phyloP scores from a whole-genome alignment of 2,888 invertebrate genomes.

The Drosophila buzzatii region DNA sequence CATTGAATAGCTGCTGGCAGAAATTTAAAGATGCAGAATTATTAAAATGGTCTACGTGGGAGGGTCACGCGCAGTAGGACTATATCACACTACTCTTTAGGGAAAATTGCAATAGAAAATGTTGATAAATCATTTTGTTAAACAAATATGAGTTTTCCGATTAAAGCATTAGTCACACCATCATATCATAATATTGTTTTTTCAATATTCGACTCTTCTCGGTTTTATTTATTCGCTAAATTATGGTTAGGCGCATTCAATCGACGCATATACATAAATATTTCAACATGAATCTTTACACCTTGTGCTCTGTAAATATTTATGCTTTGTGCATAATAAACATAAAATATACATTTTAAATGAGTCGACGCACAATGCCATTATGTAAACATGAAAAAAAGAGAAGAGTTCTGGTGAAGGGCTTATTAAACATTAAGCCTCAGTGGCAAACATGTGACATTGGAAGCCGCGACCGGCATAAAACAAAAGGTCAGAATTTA shows the following conservation, averaged over 20 bases:
- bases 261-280: slow-evolving; percentile 22
- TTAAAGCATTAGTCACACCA: neutral
- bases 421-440: slow-evolving; percentile 22
- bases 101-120: neutral
- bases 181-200: neutral
- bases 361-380: slow-evolving; percentile 12
- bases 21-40: neutral
- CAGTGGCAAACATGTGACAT: slow-evolving; percentile 55
- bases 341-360: slow-evolving; percentile 38
- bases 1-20: neutral
- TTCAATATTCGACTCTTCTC: neutral
- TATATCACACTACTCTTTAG: neutral
- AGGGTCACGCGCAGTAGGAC: neutral
- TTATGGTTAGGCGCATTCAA: slow-evolving; percentile 12
- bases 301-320: slow-evolving; percentile 13
- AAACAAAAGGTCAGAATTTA: slow-evolving; percentile 28
- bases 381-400: neutral
- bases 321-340: slow-evolving; percentile 18
- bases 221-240: neutral
- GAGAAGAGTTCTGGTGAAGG: neutral
- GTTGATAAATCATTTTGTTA: slow-evolving; percentile 1
- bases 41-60: neutral
- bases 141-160: neutral
- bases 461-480: slow-evolving; percentile 5
- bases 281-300: slow-evolving; percentile 36